These are phyloP conservation scores for Illadopsis cleaveri DNA, from an alignment of 2,113 vertebrate genomes.

Conservation along the genomic window DNA sequence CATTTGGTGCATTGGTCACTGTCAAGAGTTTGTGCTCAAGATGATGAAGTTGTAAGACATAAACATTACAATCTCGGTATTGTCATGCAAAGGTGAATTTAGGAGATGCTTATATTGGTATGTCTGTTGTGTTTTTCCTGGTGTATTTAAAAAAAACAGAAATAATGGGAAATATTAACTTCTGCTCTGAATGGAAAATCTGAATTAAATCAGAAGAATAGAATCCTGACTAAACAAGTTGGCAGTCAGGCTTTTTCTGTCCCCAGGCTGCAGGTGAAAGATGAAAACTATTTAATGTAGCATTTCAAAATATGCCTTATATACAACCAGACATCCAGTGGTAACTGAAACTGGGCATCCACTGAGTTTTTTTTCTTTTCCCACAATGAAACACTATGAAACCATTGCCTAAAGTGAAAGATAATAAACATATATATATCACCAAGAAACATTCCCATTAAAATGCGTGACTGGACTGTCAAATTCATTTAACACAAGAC, in stretches of 20 bases:
- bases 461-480: background rate
- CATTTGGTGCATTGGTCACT: background rate
- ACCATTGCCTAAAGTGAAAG: background rate
- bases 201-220: background rate
- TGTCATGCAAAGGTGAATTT: background rate
- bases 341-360: background rate
- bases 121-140: background rate
- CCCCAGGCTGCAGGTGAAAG: background rate
- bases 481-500: background rate
- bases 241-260: background rate
- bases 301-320: background rate
- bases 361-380: background rate
- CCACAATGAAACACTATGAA: background rate
- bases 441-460: background rate
- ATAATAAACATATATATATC: background rate
- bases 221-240: background rate
- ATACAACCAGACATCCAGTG: background rate
- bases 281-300: background rate
- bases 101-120: background rate
- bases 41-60: background rate
- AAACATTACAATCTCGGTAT: background rate
- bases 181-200: background rate
- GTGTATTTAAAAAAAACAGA: background rate
- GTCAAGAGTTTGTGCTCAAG: conserved; percentile 3
- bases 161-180: background rate